Base-by-base conservation (phyloP, 2,888 invertebrate genomes). In the Himalopsyche tibetana region DNA sequence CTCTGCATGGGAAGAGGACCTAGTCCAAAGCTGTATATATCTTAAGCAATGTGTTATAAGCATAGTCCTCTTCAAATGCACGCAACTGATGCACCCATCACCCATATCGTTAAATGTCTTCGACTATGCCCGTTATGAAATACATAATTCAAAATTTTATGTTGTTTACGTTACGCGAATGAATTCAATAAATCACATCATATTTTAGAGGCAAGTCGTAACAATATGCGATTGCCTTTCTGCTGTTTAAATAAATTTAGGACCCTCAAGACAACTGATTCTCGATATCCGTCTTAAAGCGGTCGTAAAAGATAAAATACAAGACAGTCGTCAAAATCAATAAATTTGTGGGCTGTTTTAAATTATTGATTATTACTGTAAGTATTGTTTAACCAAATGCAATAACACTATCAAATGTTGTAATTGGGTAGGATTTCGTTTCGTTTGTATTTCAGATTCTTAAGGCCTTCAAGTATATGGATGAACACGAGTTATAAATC, bases 131-230 rank as follows among this genome's bases (percentile, higher is more conserved):
- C 42, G 82, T 87, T 85, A 86, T 85, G 85, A 88, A 88, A 86
- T 86, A 84, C 86, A 88, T 88, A 88, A 86, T 88, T 88, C 88
- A 88, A 86, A 82, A 55, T 80, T 86, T 86, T 88, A 88, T 86
- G 82, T 80, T 87, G 85, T 86, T 86, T 86, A 83, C 81, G 85
- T 86, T 86, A 69, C 42, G 56, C 80, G 85, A 82, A 82, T 74
- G 82, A 69, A 85, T 82, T 74, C 55, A 80, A 85, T 82, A 85
- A 85, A 84, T 84, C 84, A 84, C 63, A 63, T 63, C 19, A 63
- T 63, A 63, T 63, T 63, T 63, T 63, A 63, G 19, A 19, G 15
- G 63, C 19, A 63, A 28, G 19, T 63, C 63, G 63, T 63, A 63
- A 63, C 63, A 63, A 63, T 63, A 63, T 63, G 63, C 63, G 19